phyloP scores from a whole-genome alignment of 2,113 vertebrate species.

The Pholis gunnellus region DNA sequence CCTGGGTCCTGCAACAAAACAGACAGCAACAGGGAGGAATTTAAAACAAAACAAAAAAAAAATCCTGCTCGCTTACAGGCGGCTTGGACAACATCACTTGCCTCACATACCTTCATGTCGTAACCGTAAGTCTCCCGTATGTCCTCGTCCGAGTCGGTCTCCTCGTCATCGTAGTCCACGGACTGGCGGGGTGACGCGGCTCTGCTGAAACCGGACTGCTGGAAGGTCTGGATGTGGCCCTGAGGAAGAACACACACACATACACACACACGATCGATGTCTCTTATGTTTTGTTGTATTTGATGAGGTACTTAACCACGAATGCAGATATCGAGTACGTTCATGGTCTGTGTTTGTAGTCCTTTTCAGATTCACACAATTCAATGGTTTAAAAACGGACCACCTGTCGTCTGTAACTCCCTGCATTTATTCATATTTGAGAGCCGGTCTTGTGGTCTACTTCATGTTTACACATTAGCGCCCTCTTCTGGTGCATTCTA shows the following conservation, averaged over 20 bases:
- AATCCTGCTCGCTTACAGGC: accelerated
- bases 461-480: conserved; percentile 10
- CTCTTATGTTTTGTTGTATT: background rate
- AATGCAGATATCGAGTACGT: background rate
- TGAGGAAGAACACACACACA: conserved; percentile 57
- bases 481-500: conserved; percentile 41
- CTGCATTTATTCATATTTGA: background rate
- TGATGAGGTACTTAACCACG: background rate
- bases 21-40: background rate
- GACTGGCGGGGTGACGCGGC: conserved; percentile 92
- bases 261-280: background rate
- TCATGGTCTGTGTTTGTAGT: background rate
- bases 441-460: background rate
- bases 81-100: background rate
- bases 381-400: background rate
- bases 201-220: conserved; percentile 96
- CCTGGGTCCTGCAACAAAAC: conserved; percentile 89
- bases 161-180: conserved; percentile 96
- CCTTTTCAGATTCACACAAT: too few species aligned
- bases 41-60: background rate
- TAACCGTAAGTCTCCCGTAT: conserved; percentile 96
- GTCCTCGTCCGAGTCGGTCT: conserved; percentile 98
- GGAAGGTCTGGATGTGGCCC: conserved; percentile 98
- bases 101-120: conserved; percentile 89
- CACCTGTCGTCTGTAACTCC: background rate